phyloP scores from a whole-genome alignment of 2,888 invertebrate species.

The Sphinx pinastri region DNA sequence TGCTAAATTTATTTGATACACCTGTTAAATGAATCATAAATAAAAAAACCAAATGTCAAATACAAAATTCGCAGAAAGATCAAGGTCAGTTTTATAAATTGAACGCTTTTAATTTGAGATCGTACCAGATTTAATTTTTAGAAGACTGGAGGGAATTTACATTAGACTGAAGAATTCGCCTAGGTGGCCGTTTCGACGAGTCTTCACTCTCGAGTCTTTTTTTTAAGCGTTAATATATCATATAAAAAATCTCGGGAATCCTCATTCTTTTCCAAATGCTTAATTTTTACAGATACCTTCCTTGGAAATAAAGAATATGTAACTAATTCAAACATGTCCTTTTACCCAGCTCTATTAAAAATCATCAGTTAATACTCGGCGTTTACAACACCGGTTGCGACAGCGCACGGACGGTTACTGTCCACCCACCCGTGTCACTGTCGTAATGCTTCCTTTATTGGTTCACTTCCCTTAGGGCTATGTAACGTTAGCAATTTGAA shows the following conservation, averaged over 20 bases:
- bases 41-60: neutral
- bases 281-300: too few species aligned
- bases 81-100: neutral
- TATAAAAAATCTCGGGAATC: too few species aligned
- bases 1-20: neutral
- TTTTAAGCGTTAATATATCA: too few species aligned
- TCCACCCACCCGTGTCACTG: slow-evolving; percentile 1
- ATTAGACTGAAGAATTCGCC: too few species aligned
- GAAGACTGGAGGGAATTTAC: too few species aligned
- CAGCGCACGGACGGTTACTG: neutral
- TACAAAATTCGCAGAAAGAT: slow-evolving; percentile 1
- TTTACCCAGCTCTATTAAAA: neutral
- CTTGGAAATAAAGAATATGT: too few species aligned
- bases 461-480: slow-evolving; percentile 4
- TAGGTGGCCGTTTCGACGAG: too few species aligned
- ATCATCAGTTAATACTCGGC: neutral
- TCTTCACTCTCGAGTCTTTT: too few species aligned
- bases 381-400: neutral
- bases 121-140: too few species aligned
- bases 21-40: neutral
- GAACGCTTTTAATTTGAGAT: too few species aligned
- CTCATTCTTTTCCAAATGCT: too few species aligned
- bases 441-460: slow-evolving; percentile 16
- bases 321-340: neutral
- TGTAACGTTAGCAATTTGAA: neutral